Conservation (phyloP, 2,888 invertebrate genomes). For the Coenonympha arcania region DNA sequence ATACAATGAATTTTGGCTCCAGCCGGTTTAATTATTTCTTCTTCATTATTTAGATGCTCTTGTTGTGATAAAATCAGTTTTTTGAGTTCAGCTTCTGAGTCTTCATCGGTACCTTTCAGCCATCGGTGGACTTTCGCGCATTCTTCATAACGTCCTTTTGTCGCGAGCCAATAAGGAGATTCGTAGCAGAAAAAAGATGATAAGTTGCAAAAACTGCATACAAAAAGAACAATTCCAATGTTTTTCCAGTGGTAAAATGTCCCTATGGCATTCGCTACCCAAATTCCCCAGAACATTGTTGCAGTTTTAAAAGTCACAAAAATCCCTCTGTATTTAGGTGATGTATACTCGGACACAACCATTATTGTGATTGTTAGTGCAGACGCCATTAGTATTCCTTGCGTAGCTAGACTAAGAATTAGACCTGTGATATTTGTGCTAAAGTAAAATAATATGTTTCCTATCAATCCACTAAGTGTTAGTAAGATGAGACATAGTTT, state of each 20-base stretch:
- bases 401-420: constrained; percentile 10
- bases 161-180: constrained; percentile 29
- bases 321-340: constrained; percentile 23
- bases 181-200: constrained; percentile 22
- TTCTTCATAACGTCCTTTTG: constrained; percentile 22
- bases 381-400: constrained; percentile 16
- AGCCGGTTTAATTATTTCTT: background rate
- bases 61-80: constrained; percentile 17
- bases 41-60: constrained; percentile 11
- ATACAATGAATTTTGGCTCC: background rate
- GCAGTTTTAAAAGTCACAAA: constrained; percentile 25
- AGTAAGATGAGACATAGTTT: background rate
- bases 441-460: constrained; percentile 8
- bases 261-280: constrained; percentile 28
- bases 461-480: constrained; percentile 3
- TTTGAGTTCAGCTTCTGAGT: constrained; percentile 23
- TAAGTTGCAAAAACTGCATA: constrained; percentile 22
- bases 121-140: constrained; percentile 24
- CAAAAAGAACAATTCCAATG: constrained; percentile 19
- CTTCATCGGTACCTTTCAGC: constrained; percentile 21
- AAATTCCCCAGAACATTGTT: constrained; percentile 25
- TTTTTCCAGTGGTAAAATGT: constrained; percentile 28
- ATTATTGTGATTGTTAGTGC: constrained; percentile 13
- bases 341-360: constrained; percentile 24
- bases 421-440: constrained; percentile 4